Base-by-base conservation (phyloP, 2,797 vertebrate genomes). In the Siniperca undulata region DNA sequence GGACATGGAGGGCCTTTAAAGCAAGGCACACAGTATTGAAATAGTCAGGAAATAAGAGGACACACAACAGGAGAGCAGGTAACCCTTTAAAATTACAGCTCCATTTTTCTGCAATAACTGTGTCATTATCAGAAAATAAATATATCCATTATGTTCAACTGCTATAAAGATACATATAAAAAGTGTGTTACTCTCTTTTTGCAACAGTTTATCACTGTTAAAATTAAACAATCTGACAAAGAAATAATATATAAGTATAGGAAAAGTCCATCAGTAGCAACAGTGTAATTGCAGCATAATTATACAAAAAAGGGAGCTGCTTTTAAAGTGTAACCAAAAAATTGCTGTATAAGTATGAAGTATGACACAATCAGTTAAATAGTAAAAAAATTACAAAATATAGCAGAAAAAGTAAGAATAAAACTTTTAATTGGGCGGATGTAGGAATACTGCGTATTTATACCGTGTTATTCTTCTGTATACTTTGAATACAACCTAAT, bases 1-100 rank as follows among this genome's bases (percentile, higher is more conserved):
- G 96, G 89, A 95, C 92, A 93, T 92, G 95, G 93, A 93, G 94
- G 86, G 95, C 96, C 97, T 97, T 97, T 85, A 95, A 95, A 95
- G 92, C 86, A 94, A 96, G 92, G 93, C 92, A 95, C 90, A 95
- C 88, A 93, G 88, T 91, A 74, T 90, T 87, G 92, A 89, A 92
- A 92, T 65, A 87, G 85, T 88, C 82, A 93, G 77, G 74, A 81
- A 76, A 89, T 81, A 66, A 78, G 69, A 90, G 80, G 80, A 93
- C 82, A 88, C 67, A 84, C 40, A 89, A 56, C 69, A 86, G 72
- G 46, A 80, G 80, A 88, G 79, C 59, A 88, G 62, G 59, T n/a
- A 48, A 79, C 42, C 60, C 80, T 78, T 91, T 88, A 87, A 83
- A 30, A 88, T 17, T 34, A 48, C 83, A 90, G 87, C 85, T 88